Evolutionary conservation across 2,113 vertebrate species (phyloP), one percentile per base, ranked within the genome.

Genomic region (Pavo muticus): DNA sequence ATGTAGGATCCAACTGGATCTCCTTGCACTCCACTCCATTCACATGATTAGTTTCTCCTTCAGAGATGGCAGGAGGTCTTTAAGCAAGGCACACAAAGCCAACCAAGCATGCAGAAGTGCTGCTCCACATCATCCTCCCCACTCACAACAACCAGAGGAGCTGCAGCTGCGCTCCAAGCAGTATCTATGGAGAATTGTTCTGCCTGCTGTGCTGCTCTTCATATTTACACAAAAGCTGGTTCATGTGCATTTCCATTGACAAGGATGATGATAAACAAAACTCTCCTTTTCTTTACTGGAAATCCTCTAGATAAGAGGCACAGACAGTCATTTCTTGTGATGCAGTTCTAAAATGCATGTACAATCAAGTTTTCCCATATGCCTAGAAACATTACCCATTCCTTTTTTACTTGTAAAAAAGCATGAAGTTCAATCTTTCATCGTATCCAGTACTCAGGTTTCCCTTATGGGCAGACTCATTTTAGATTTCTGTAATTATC

Each of bases 401-500:
- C 37, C 42, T 14, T 71, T 87, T 59, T 37, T 81, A 63, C 18
- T 44, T 68, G 25, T 2, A 87, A 78, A 79, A 69, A 73, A 17
- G 1, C 16, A 35, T 7, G 3, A 72, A n/a, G 35, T 39, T 84
- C 37, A 14, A 23, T 70, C 25, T 82, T 71, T 71, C 63, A 85
- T 71, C 20, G 32, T n/a, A 63, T 68, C 67, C 42, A 79, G 3
- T 23, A 71, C 12, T 67, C 76, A 45, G 35, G 40, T 65, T 79
- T 68, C 57, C 39, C 75, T 70, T 68, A 42, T 11, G 27, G 15
- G 39, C 37, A 76, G 27, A 10, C 37, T 79, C 75, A 56, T n/a
- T 79, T 91, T 93, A 42, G 64, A 91, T 88, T 63, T 23, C 54
- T 20, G 42, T 67, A 82, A 88, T 91, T 71, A 94, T 70, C 27